These are phyloP conservation scores for Listronotus bonariensis DNA, from an alignment of 1,140 invertebrate species.

Conservation along the genomic window DNA sequence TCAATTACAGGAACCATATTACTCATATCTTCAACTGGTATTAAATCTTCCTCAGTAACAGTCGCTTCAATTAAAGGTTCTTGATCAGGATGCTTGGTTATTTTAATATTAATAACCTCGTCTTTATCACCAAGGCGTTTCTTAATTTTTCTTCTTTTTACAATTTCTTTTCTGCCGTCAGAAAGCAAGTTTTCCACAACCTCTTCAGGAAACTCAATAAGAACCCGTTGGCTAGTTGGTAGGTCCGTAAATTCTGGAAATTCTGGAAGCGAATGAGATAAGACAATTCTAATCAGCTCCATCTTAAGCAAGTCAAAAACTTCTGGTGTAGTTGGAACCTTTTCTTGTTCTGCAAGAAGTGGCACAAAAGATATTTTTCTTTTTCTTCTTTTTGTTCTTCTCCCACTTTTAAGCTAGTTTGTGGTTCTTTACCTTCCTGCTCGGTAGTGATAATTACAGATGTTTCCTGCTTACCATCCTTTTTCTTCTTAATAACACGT, in stretches of 20 bases:
- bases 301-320: slow-evolving; percentile 42
- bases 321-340: slow-evolving; percentile 32
- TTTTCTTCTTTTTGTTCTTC: slow-evolving; percentile 10
- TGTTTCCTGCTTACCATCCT: slow-evolving; percentile 43
- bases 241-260: slow-evolving; percentile 33
- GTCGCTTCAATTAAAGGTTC: slow-evolving; percentile 32
- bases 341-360: slow-evolving; percentile 39
- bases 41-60: slow-evolving; percentile 33
- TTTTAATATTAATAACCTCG: slow-evolving; percentile 39
- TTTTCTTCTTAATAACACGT: slow-evolving; percentile 46
- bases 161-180: slow-evolving; percentile 30
- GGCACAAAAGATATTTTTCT: slow-evolving; percentile 44
- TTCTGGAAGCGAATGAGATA: slow-evolving; percentile 44
- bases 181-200: slow-evolving; percentile 8
- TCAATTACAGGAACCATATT: slow-evolving; percentile 43
- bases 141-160: slow-evolving; percentile 39
- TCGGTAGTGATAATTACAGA: slow-evolving; percentile 50
- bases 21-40: slow-evolving; percentile 26
- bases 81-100: slow-evolving; percentile 26
- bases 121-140: slow-evolving; percentile 40
- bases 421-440: slow-evolving; percentile 49
- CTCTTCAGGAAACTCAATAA: slow-evolving; percentile 41
- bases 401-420: slow-evolving; percentile 36
- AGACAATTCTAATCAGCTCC: slow-evolving; percentile 42
- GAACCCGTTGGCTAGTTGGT: slow-evolving; percentile 21